Evolutionary conservation across 2,797 vertebrate species (phyloP).

Genomic region (Hirundo rustica): DNA sequence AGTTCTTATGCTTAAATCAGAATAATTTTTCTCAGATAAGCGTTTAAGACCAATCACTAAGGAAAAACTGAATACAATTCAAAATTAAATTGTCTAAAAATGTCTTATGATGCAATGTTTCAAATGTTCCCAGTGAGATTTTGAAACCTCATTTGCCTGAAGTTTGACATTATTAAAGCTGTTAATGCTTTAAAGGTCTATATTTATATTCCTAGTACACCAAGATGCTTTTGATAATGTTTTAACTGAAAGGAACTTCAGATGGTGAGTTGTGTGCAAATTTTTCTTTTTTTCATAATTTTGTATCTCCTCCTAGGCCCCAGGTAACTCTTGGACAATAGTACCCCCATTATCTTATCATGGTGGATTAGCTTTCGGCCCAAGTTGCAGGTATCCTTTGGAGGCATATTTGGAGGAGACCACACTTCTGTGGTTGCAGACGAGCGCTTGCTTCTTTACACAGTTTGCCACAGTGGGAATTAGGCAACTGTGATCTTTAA

Average conservation of each 20-base stretch:
- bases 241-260: neutral
- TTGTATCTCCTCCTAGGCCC: neutral
- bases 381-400: neutral
- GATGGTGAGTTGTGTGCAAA: neutral
- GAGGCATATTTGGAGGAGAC: neutral
- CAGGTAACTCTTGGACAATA: neutral
- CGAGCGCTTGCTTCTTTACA: fast-evolving
- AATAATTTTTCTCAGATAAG: neutral
- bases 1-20: neutral
- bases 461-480: neutral
- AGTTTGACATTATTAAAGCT: neutral
- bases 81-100: neutral
- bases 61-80: neutral
- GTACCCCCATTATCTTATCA: neutral
- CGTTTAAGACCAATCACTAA: neutral
- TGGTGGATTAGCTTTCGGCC: neutral
- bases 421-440: fast-evolving
- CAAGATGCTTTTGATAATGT: neutral
- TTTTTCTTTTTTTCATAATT: neutral
- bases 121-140: neutral
- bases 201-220: neutral
- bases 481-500: no score
- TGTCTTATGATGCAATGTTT: neutral
- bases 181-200: neutral
- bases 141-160: neutral